Percentiles rank a stretch among this genome's conserved stretches.
Conservation (phyloP, 1,140 invertebrate species). For the Rhynchophorus ferrugineus region DNA sequence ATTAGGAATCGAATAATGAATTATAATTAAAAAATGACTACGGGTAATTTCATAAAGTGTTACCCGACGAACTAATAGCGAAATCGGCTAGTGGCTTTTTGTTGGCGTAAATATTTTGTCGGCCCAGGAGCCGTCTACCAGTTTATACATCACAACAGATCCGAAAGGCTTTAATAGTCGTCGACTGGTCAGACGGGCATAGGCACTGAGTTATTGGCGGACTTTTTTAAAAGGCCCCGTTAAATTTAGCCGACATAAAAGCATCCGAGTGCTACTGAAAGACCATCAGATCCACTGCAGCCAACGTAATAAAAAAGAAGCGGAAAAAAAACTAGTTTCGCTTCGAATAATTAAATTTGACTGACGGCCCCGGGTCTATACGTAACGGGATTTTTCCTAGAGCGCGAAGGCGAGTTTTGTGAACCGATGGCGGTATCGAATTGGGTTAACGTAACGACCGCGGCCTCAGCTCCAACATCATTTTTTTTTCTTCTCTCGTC, state of each 20-base stretch:
- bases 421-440: not conserved
- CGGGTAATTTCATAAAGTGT: too few species aligned
- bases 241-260: slow-evolving; percentile 22
- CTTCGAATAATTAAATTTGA: slow-evolving; percentile 25
- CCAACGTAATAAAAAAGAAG: slow-evolving; percentile 18
- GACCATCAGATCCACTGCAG: slow-evolving; percentile 19
- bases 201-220: not conserved
- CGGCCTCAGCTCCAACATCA: too few species aligned
- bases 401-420: slow-evolving; percentile 8
- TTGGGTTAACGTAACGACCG: slow-evolving; percentile 11
- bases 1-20: too few species aligned
- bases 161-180: not conserved
- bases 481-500: too few species aligned
- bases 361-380: slow-evolving; percentile 22
- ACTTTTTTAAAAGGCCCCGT: slow-evolving; percentile 14
- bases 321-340: slow-evolving; percentile 24
- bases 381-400: slow-evolving; percentile 22
- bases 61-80: too few species aligned
- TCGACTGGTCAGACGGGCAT: slow-evolving; percentile 2
- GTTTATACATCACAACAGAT: not conserved
- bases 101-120: not conserved
- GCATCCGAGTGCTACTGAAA: slow-evolving; percentile 23
- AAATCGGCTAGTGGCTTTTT: not conserved
- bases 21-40: too few species aligned
- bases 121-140: not conserved